phyloP scores from a whole-genome alignment of 2,888 invertebrate genomes.

The Pilophorus perplexus region DNA sequence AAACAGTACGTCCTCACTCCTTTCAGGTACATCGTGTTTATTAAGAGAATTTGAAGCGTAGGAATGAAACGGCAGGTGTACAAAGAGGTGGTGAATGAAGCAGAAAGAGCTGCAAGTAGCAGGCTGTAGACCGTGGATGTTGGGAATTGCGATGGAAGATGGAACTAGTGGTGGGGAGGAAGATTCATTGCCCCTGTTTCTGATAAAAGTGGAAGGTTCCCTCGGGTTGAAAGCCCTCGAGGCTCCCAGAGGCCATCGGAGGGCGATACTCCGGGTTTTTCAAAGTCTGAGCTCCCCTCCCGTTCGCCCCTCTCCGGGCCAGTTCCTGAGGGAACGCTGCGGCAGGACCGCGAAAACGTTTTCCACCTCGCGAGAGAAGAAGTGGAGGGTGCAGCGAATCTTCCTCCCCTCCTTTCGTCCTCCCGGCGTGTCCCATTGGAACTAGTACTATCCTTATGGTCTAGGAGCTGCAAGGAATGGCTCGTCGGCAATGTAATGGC shows the following conservation, averaged over 20 bases:
- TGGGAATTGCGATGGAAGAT: no score
- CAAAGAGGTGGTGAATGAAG: constrained; percentile 33
- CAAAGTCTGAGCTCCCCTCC: constrained; percentile 20
- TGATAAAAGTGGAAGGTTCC: constrained; percentile 38
- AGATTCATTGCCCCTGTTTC: constrained; percentile 40
- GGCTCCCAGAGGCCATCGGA: constrained; percentile 31
- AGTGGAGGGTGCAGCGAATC: constrained; percentile 11
- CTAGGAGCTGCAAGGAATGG: constrained; percentile 2
- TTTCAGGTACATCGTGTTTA: no score
- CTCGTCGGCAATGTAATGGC: constrained; percentile 11
- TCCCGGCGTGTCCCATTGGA: no score
- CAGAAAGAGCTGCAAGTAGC: constrained; percentile 4
- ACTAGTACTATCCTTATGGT: not conserved
- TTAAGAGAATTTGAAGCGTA: no score
- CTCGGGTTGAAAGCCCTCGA: constrained; percentile 36
- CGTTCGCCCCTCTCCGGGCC: not conserved
- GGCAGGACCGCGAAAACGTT: not conserved
- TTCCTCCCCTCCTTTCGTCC: constrained; percentile 12
- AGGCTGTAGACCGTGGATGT: not conserved
- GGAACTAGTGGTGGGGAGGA: not conserved
- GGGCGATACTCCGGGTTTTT: constrained; percentile 40
- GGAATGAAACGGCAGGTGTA: no score
- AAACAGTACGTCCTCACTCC: no score
- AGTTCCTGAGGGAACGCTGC: not conserved
- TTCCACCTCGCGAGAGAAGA: not conserved